Evolutionary conservation across 2,888 invertebrate genomes (phyloP).

Genomic region (Ceratothoa steindachneri): DNA sequence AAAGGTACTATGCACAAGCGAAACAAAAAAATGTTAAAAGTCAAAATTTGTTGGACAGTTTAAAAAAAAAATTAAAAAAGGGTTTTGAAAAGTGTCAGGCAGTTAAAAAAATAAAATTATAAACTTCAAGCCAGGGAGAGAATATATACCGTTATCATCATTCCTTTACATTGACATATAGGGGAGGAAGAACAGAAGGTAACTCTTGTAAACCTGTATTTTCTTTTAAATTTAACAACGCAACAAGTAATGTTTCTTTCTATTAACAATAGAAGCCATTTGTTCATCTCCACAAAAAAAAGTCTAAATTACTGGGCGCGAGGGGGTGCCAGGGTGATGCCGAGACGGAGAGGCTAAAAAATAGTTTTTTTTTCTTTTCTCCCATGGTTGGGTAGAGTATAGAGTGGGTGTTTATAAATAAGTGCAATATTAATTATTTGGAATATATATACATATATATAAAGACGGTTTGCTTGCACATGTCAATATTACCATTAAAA

Average conservation of each 20-base stretch:
- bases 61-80: background rate
- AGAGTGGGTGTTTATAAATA: too few relatives aligned
- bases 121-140: background rate
- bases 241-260: constrained; percentile 48
- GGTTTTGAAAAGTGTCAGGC: background rate
- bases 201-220: constrained; percentile 48
- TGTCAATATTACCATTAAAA: background rate
- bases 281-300: constrained; percentile 47
- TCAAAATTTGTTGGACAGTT: background rate
- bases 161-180: background rate
- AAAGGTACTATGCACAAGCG: background rate
- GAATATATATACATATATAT: constrained; percentile 4
- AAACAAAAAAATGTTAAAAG: background rate
- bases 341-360: constrained; percentile 16
- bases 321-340: constrained; percentile 39
- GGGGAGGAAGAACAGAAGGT: constrained; percentile 29
- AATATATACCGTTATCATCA: too few relatives aligned
- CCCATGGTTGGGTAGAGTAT: too few relatives aligned
- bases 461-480: background rate
- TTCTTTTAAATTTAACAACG: constrained; percentile 47
- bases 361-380: too few relatives aligned
- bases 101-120: background rate
- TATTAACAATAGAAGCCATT: constrained; percentile 48
- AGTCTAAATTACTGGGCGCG: constrained; percentile 43
- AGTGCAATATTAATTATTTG: too few relatives aligned